These are phyloP conservation scores for Sorex araneus DNA, from an alignment of 2,113 vertebrate genomes.

Conservation along the genomic window DNA sequence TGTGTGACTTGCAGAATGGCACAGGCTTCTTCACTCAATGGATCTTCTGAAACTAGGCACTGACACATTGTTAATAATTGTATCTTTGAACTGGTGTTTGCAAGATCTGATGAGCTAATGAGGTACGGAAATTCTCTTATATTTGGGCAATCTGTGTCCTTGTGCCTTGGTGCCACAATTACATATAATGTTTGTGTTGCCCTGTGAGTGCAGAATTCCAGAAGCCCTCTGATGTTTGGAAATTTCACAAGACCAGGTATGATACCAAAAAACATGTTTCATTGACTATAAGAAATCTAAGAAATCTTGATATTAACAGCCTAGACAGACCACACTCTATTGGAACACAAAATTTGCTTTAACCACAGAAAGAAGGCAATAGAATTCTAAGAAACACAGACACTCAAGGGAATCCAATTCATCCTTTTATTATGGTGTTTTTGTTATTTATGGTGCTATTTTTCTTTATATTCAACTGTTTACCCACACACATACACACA, in stretches of 20 bases:
- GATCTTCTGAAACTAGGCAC: too few relatives aligned
- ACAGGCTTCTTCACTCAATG: too few relatives aligned
- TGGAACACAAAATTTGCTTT: slow-evolving; percentile 12
- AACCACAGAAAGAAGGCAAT: not conserved
- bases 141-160: not conserved
- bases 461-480: not conserved
- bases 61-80: not conserved
- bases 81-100: slow-evolving; percentile 16
- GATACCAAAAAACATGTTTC: not conserved
- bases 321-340: not conserved
- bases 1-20: too few relatives aligned
- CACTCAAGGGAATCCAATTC: not conserved
- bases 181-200: not conserved
- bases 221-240: not conserved
- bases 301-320: not conserved
- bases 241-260: not conserved
- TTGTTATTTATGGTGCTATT: not conserved
- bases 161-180: not conserved
- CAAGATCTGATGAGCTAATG: not conserved
- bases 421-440: too few relatives aligned
- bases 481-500: not conserved
- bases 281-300: not conserved
- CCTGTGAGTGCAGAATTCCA: not conserved
- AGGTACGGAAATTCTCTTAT: too few relatives aligned
- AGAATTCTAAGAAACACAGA: slow-evolving; percentile 2